Evolutionary conservation across 2,113 vertebrate species (phyloP).

Genomic region (Equus przewalskii): DNA sequence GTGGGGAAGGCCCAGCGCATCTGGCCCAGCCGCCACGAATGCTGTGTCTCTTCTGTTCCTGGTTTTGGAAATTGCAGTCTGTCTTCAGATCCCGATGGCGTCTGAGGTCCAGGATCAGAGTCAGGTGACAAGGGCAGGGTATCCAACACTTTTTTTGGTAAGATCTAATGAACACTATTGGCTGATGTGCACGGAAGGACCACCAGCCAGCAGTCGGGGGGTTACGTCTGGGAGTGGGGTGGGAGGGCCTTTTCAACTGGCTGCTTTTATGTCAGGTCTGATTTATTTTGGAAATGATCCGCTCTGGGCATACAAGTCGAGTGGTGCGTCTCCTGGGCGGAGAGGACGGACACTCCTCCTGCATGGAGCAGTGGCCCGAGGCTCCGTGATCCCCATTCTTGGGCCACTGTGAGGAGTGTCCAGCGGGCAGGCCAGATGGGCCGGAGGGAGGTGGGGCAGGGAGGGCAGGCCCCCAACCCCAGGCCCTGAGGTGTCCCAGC

Average conservation of each 20-base stretch:
- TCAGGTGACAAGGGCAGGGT: not conserved
- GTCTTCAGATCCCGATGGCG: rapidly evolving
- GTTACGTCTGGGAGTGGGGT: not conserved
- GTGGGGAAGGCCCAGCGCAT: rapidly evolving
- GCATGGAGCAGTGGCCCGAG: rapidly evolving
- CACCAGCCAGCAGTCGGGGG: not conserved
- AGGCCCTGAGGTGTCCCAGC: not conserved
- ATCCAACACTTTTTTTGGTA: rapidly evolving
- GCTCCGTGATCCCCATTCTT: rapidly evolving
- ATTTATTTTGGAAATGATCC: not conserved
- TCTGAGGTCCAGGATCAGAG: not conserved
- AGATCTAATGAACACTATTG: rapidly evolving
- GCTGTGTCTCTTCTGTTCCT: no score
- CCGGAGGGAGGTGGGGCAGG: not conserved
- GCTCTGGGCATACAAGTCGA: no score
- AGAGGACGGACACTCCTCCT: not conserved
- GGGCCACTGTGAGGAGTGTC: not conserved
- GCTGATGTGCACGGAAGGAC: not conserved
- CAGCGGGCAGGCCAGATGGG: not conserved
- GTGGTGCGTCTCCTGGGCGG: not conserved
- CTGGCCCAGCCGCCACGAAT: rapidly evolving
- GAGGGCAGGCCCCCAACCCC: not conserved
- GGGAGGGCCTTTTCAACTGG: not conserved
- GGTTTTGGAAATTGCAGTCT: not conserved
- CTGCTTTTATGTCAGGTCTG: not conserved